Base-by-base conservation (phyloP, 1,140 invertebrate genomes). In the Vollenhovia emeryi region DNA sequence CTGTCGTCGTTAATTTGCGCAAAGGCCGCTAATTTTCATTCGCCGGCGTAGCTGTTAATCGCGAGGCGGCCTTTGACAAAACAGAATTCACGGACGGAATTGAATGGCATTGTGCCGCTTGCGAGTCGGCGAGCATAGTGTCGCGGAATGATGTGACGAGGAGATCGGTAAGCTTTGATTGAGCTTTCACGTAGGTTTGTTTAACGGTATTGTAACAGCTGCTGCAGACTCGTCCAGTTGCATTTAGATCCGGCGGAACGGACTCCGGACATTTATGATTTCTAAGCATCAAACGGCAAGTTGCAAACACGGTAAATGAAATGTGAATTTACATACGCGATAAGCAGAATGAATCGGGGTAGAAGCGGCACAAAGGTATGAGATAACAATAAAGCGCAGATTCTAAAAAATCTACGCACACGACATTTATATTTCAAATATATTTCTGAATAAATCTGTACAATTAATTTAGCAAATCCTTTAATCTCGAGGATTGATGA, bases 1-100 rank as follows among this genome's bases (percentile, higher is more conserved):
- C 84, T 85, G 74, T 82, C 66, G 50, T 36, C 66, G 50, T 87
- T 89, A 87, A 84, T 84, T 84, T 45, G 43, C 62, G 80, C 69
- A 76, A 84, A 84, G 80, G 71, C 74, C 48, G 59, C 83, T 78
- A 64, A 66, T 66, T 85, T 78, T 85, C 83, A 66, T 66, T 55
- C 71, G 57, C 21, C 45, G 24, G 27, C 36, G 48, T n/a, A 40
- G 40, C 40, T 83, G 87, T 88, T 84, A 85, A 73, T 88, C 75
- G 40, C n/a, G 43, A 11, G 6, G 43, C 76, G 40, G 66, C 66
- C 66, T 82, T 82, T 82, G 66, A 82, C 50, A 40, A 68, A 11
- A 43, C 36, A 71, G 78, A 73, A 82, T 82, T 82, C 78, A 55
- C 66, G n/a, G 33, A 3, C 52, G 66, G 36, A 36, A 82, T 73